Evolutionary conservation across 2,113 vertebrate genomes (phyloP).

Genomic region (Hymenochirus boettgeri): DNA sequence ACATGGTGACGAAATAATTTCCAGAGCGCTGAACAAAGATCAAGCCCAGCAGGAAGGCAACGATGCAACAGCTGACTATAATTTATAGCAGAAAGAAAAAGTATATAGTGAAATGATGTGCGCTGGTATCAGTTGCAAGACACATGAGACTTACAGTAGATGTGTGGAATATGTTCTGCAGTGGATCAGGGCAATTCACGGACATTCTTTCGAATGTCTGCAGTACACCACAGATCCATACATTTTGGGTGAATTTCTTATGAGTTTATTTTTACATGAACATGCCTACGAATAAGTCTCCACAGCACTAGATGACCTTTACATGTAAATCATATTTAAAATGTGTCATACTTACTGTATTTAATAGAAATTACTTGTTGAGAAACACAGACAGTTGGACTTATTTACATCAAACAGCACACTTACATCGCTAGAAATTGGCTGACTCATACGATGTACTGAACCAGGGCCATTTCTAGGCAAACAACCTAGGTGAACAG

Average conservation of each 20-base stretch:
- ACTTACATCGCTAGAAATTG: too few species aligned
- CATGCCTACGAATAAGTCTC: not conserved
- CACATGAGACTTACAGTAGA: slow-evolving; percentile 9
- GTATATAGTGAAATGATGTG: slow-evolving; percentile 24
- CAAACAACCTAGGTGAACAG: too few species aligned
- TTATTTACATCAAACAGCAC: too few species aligned
- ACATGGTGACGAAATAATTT: slow-evolving; percentile 98
- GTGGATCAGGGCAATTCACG: slow-evolving; percentile 2
- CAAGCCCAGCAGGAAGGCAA: slow-evolving; percentile 87
- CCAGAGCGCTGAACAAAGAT: slow-evolving; percentile 97
- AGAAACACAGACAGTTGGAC: too few species aligned
- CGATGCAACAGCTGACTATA: slow-evolving; percentile 85
- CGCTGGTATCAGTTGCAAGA: not conserved
- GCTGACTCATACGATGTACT: too few species aligned
- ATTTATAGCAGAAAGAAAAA: slow-evolving; percentile 51
- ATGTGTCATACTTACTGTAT: too few species aligned
- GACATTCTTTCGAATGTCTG: not conserved
- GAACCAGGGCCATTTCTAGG: too few species aligned
- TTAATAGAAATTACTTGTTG: too few species aligned
- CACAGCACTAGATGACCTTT: not conserved
- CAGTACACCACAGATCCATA: not conserved
- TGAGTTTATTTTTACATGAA: not conserved
- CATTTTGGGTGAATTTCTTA: not conserved
- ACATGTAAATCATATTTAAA: too few species aligned
- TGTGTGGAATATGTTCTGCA: slow-evolving; percentile 12